Percentiles rank a stretch among this genome's conserved stretches.
Evolutionary conservation across 1,140 invertebrate species (phyloP).

Genomic region (Drosophila guanche): DNA sequence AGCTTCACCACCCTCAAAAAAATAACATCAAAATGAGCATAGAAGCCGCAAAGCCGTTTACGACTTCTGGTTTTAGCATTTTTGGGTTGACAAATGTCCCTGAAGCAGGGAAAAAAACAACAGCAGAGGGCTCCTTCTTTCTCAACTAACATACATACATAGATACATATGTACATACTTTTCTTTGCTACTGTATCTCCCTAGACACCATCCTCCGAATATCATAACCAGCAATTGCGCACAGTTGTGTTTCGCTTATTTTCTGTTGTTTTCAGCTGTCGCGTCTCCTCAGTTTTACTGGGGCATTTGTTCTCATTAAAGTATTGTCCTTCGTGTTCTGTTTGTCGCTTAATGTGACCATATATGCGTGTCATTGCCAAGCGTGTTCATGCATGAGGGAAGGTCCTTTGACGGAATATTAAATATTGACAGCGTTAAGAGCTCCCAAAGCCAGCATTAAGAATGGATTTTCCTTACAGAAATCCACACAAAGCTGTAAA

Average conservation of each 20-base stretch:
- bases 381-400: neutral
- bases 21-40: slow-evolving; percentile 1
- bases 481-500: neutral
- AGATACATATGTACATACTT: neutral
- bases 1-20: neutral
- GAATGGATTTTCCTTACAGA: slow-evolving; percentile 8
- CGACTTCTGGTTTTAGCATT: slow-evolving; percentile 11
- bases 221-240: slow-evolving; percentile 19
- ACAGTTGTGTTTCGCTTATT: slow-evolving; percentile 20
- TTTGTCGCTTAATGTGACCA: slow-evolving; percentile 20
- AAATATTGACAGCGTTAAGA: neutral
- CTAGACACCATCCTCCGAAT: too few relatives aligned
- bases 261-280: slow-evolving; percentile 9
- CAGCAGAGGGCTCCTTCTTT: neutral
- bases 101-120: slow-evolving; percentile 15
- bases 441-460: slow-evolving; percentile 4
- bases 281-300: slow-evolving; percentile 16
- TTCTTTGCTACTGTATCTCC: slow-evolving; percentile 3
- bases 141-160: neutral
- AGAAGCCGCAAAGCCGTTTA: slow-evolving; percentile 4
- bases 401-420: neutral
- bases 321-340: slow-evolving; percentile 32
- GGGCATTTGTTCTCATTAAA: slow-evolving; percentile 35
- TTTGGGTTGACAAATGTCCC: slow-evolving; percentile 49
- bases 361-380: slow-evolving; percentile 8